These are phyloP conservation scores for Peromyscus melanophrys DNA, from an alignment of 2,797 vertebrate species.

Conservation along the genomic window DNA sequence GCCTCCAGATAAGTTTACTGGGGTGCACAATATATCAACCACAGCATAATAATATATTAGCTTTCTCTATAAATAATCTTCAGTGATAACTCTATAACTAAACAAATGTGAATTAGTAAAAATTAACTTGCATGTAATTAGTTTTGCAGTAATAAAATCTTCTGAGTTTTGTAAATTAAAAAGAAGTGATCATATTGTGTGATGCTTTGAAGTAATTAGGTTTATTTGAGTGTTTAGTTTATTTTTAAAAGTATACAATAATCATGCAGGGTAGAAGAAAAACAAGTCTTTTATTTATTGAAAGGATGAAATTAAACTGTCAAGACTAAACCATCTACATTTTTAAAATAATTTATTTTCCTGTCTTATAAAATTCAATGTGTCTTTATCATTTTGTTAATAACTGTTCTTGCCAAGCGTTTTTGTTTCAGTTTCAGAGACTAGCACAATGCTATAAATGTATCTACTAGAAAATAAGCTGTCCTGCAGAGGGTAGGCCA, in stretches of 20 bases:
- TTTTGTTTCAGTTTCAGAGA: background rate
- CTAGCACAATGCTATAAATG: background rate
- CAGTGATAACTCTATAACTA: background rate
- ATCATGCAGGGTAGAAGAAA: slow-evolving; percentile 7
- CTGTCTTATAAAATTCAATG: background rate
- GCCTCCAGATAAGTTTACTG: too few species aligned
- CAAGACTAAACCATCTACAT: background rate
- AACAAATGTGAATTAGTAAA: slow-evolving; percentile 47
- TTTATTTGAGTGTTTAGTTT: slow-evolving; percentile 60
- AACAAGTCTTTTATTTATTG: slow-evolving; percentile 35
- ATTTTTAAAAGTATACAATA: slow-evolving; percentile 54
- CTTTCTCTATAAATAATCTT: background rate
- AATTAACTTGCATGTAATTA: slow-evolving; percentile 65
- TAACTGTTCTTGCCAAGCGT: background rate
- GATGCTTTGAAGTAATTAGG: slow-evolving; percentile 45
- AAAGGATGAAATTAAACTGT: slow-evolving; percentile 36
- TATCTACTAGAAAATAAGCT: fast-evolving
- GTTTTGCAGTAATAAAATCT: slow-evolving; percentile 62
- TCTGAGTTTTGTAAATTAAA: slow-evolving; percentile 59
- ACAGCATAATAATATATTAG: background rate
- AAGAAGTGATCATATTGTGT: slow-evolving; percentile 27
- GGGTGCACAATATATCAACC: too few species aligned
- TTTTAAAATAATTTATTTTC: slow-evolving; percentile 20
- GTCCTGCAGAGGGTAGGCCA: fast-evolving
- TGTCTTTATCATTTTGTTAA: slow-evolving; percentile 1